Base-by-base conservation (phyloP, 2,888 invertebrate genomes). In the Ganaspis brasiliensis region DNA sequence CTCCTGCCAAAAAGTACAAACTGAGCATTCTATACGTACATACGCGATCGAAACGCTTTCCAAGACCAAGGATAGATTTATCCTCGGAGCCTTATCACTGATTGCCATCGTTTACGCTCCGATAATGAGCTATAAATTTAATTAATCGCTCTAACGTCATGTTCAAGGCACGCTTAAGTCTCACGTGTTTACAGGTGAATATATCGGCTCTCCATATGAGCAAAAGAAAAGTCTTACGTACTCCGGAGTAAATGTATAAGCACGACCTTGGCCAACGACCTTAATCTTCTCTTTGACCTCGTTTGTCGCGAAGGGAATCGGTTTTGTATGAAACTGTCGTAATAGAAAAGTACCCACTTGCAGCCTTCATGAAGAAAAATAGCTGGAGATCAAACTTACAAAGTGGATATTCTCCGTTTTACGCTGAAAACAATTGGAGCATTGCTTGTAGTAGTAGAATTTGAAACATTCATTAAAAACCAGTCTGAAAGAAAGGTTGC, bases 81-180 rank as follows among this genome's bases (percentile, higher is more conserved):
- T 84, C 79, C 77, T 71, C 72, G 70, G 61, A 77, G 75, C 80
- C 76, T 86, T 87, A 87, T 86, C 86, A 84, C 82, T 81, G 86
- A 87, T 86, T 85, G 85, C 80, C 84, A 85, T 86, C 85, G 83
- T 82, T 82, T 75, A 82, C 82, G 81, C 78, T 80, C 80, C 82
- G 83, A 86, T 88, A 87, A 88, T 86, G 84, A 84, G 84, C 85
- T 82, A 86, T 88, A 87, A 88, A 88, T 89, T 87, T 84, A 87
- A 88, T 89, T 88, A 87, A 87, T 84, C 84, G 81, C 77, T 82
- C 83, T 82, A 83, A 78, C 82, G 74, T 81, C 80, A 82, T 79
- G 80, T 82, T 73, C 78, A 77, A 82, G 73, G 74, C 71, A 70
- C 74, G 74, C 75, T 73, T 72, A 72, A 72, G 63, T 74, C 26